Base-by-base conservation (phyloP, 2,888 invertebrate genomes). In the Linnaemya tessellans region DNA sequence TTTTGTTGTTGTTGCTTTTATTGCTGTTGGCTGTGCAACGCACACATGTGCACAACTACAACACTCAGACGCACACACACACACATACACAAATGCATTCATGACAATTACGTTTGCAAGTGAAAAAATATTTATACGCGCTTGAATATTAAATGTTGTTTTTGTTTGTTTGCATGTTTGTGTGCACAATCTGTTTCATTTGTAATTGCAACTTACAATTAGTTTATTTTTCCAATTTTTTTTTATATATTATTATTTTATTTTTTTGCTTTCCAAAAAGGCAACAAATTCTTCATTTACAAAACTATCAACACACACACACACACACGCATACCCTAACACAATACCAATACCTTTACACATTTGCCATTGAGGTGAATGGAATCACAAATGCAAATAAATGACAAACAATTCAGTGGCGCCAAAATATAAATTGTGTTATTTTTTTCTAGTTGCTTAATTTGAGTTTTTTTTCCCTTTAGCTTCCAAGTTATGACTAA, bases 381-480 rank as follows among this genome's bases (percentile, higher is more conserved):
- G 84, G 74, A 84, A 70, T 84, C 64, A 15, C n/a, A 79, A 77
- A 77, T 56, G 79, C 82, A 84, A 79, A 79, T 79, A 71, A 74
- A 74, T 68, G 80, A 80, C 84, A 74, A 80, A 75, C 70, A 84
- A 70, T 80, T 74, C 68, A 79, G 74, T 80, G 84, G 84, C 84
- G 84, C 84, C 84, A 84, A 84, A 54, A 67, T 56, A 46, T 64
- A 82, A 71, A 75, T 58, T 65, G 30, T 54, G 10, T 51, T 56
- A 43, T 51, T 46, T 22, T 67, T 25, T 20, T 3, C 15, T 25
- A 30, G 30, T 30, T 62, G n/a, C 70, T 51, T 41, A 60, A 15
- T 30, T 30, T 58, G 9, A n/a, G n/a, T n/a, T 62, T 25, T 20
- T 56, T 67, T 68, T 20, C n/a, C 49, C 60, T 64, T 43, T n/a